Evolutionary conservation across 2,888 invertebrate genomes (phyloP).

Genomic region (Meliscaeva auricollis): DNA sequence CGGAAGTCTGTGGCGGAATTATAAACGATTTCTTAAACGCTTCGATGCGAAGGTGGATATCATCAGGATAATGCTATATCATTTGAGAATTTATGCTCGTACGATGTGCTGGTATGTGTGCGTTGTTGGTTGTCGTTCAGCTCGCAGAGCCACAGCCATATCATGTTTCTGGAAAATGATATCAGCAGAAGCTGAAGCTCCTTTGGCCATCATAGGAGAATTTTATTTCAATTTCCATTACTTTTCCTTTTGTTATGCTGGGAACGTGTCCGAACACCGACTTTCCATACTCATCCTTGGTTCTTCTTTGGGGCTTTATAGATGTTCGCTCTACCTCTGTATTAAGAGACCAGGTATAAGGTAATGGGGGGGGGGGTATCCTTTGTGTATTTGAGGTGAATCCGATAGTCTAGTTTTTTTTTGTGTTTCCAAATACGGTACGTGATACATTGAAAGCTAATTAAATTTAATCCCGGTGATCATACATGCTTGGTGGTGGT

Average conservation of each 20-base stretch:
- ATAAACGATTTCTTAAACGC: constrained; percentile 81
- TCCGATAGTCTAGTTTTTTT: constrained; percentile 7
- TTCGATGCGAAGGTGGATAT: constrained; percentile 76
- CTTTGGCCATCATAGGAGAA: constrained; percentile 69
- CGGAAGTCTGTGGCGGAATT: constrained; percentile 79
- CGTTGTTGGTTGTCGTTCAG: constrained; percentile 35
- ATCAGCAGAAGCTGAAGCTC: constrained; percentile 46
- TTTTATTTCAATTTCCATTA: constrained; percentile 76
- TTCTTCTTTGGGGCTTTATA: constrained; percentile 13
- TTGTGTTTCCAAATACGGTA: constrained; percentile 46
- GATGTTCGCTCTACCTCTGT: background rate
- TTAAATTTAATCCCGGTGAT: constrained; percentile 77
- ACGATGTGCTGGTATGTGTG: constrained; percentile 72
- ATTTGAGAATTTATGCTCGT: constrained; percentile 75
- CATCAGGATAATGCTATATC: constrained; percentile 75
- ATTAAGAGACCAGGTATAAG: constrained; percentile 36
- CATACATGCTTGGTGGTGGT: constrained; percentile 44
- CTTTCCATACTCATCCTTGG: constrained; percentile 28
- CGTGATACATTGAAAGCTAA: constrained; percentile 77
- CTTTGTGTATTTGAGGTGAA: constrained; percentile 36
- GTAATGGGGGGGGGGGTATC: constrained; percentile 23
- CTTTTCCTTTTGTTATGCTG: constrained; percentile 75
- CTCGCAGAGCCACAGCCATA: constrained; percentile 33
- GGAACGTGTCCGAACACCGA: constrained; percentile 63
- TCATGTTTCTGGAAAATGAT: constrained; percentile 62